phyloP scores from a whole-genome alignment of 2,888 invertebrate species.

The Napeogenes inachia region DNA sequence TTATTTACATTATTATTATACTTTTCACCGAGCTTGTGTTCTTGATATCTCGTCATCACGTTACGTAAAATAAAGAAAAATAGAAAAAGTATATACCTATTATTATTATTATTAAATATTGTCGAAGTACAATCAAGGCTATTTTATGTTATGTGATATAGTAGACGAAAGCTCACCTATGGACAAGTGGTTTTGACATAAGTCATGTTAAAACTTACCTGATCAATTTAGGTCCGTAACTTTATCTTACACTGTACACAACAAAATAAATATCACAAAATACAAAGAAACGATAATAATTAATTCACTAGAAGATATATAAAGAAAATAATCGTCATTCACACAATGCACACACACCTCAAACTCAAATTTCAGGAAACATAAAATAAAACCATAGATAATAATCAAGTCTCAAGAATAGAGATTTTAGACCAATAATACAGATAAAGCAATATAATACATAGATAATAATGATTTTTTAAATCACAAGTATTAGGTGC shows the following conservation, averaged over 20 bases:
- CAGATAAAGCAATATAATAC: background rate
- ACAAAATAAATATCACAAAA: constrained; percentile 19
- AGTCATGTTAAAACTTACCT: constrained; percentile 33
- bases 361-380: constrained; percentile 8
- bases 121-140: constrained; percentile 24
- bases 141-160: constrained; percentile 25
- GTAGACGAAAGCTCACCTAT: constrained; percentile 21
- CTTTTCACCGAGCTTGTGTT: too few species aligned
- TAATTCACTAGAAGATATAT: constrained; percentile 2
- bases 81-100: too few species aligned
- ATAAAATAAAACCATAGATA: constrained; percentile 6
- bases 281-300: constrained; percentile 10
- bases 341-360: constrained; percentile 6
- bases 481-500: background rate
- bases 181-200: constrained; percentile 33
- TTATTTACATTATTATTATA: too few species aligned
- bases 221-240: constrained; percentile 16
- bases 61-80: too few species aligned
- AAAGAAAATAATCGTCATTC: constrained; percentile 2
- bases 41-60: background rate
- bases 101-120: constrained; percentile 1
- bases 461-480: background rate
- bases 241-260: constrained; percentile 14
- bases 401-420: background rate
- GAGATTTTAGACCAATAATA: background rate